Evolutionary conservation across 2,797 vertebrate genomes (phyloP).

Genomic region (Ibycter americanus): DNA sequence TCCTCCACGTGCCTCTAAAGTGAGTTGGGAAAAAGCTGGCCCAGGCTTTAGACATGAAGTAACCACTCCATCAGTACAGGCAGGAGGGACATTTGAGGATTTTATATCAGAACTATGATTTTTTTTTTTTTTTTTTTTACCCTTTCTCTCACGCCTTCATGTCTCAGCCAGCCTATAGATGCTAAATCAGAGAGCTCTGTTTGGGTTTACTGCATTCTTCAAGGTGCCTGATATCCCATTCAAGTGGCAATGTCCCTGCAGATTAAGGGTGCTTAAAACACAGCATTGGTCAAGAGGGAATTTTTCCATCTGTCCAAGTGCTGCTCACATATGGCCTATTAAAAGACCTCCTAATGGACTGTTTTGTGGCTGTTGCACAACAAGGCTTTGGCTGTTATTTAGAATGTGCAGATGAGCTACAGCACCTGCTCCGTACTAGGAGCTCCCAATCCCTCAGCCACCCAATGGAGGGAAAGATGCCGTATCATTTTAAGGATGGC

Average conservation of each 20-base stretch:
- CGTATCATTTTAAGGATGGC: background rate
- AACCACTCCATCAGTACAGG: background rate
- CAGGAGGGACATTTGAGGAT: background rate
- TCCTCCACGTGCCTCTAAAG: background rate
- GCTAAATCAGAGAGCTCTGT: background rate
- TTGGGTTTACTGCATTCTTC: background rate
- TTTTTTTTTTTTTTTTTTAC: background rate
- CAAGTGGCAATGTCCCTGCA: background rate
- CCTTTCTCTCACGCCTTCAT: background rate
- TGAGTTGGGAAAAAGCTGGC: background rate
- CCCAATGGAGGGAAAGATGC: rapidly evolving
- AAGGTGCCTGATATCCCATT: background rate
- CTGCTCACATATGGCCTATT: background rate
- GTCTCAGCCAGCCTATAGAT: background rate
- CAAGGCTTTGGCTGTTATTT: background rate
- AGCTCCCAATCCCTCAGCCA: background rate
- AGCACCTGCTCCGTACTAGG: background rate
- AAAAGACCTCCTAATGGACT: background rate
- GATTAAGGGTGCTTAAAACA: background rate
- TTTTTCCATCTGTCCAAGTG: background rate
- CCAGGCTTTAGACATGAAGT: background rate
- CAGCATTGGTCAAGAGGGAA: background rate
- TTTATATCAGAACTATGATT: background rate
- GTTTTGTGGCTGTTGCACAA: background rate
- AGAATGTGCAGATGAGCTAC: background rate